These are phyloP conservation scores for Crenuchus spilurus DNA, from an alignment of 2,797 vertebrate genomes.

Conservation along the genomic window DNA sequence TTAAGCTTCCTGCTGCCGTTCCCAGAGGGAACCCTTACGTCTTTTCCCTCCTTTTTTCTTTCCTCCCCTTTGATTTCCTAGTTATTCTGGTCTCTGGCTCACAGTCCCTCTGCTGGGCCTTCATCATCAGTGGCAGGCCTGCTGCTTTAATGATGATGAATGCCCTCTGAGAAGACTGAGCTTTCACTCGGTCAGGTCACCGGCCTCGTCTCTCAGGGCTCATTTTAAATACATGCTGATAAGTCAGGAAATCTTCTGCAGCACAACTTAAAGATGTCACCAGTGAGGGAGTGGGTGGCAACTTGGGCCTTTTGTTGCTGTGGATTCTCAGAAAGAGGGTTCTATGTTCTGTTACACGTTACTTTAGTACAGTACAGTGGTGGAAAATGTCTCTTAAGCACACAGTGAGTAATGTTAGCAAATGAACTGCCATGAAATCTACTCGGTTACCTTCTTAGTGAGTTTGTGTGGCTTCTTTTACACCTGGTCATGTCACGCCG, in stretches of 20 bases:
- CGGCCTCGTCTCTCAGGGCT: slow-evolving; percentile 4
- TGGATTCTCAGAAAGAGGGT: background rate
- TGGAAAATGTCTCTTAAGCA: too few relatives aligned
- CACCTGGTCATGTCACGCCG: too few relatives aligned
- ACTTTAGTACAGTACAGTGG: too few relatives aligned
- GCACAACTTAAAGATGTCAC: slow-evolving; percentile 31
- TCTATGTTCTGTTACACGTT: too few relatives aligned
- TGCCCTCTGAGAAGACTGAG: slow-evolving; percentile 39
- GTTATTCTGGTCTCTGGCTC: slow-evolving; percentile 37
- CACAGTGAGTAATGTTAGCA: too few relatives aligned
- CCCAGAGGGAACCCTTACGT: background rate
- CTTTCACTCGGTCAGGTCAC: slow-evolving; percentile 43
- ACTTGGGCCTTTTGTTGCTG: background rate
- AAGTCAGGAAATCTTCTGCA: slow-evolving; percentile 30
- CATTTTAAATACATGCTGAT: slow-evolving; percentile 45
- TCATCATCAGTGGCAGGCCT: slow-evolving; percentile 40
- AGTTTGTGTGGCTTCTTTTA: too few relatives aligned
- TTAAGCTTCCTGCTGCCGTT: slow-evolving; percentile 7
- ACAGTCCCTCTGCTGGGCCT: slow-evolving; percentile 38
- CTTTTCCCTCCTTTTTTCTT: background rate
- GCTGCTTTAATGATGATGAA: slow-evolving; percentile 54
- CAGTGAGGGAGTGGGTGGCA: slow-evolving; percentile 12
- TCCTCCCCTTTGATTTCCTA: slow-evolving; percentile 35
- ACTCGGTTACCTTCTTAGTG: too few relatives aligned
- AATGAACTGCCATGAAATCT: too few relatives aligned